Evolutionary conservation across 2,113 vertebrate genomes (phyloP), one percentile per base, ranked within the genome.

Genomic region (Aegypius monachus): DNA sequence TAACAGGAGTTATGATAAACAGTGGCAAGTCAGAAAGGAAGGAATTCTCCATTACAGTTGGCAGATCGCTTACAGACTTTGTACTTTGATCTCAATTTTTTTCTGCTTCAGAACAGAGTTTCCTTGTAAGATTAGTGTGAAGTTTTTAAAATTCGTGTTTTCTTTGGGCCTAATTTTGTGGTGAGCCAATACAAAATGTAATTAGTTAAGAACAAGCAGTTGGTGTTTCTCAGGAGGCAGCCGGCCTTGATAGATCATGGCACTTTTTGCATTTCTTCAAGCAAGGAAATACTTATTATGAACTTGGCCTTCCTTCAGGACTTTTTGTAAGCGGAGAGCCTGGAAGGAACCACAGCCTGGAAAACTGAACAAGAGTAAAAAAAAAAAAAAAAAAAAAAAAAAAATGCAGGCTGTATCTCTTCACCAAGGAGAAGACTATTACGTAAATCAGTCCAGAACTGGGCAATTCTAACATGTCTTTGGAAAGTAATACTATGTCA

Each of bases 291-390:
- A 55, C 31, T 93, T 93, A 63, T 93, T 75, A 86, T 20, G 79
- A 94, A 81, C 65, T 93, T 93, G 88, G 93, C 82, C 82, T 72
- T 90, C 68, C 72, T 91, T 95, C 71, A 83, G 78, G 88, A 81
- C 82, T 62, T 83, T 83, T 70, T 87, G 80, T 71, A 87, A 89
- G 83, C 83, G 94, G 65, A 86, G n/a, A 81, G 43, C 59, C 58
- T 86, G 50, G 70, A 95, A 94, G 62, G 36, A 95, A 89, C 55
- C 25, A 67, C 16, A 90, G 92, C 42, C 31, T 84, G 80, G 59
- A 94, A 96, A 95, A 86, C 32, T 62, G 55, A 92, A 72, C n/a
- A 56, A 20, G 45, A 80, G 3, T 18, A 6, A 23, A 8, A 36
- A 42, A 47, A 55, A 42, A 29, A 16, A 36, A 32, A 31, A 26